A percentile compares a stretch with the other conserved stretches of the same genome.
Evolutionary conservation across 2,113 vertebrate species (phyloP).

Genomic region (Xenopus borealis): DNA sequence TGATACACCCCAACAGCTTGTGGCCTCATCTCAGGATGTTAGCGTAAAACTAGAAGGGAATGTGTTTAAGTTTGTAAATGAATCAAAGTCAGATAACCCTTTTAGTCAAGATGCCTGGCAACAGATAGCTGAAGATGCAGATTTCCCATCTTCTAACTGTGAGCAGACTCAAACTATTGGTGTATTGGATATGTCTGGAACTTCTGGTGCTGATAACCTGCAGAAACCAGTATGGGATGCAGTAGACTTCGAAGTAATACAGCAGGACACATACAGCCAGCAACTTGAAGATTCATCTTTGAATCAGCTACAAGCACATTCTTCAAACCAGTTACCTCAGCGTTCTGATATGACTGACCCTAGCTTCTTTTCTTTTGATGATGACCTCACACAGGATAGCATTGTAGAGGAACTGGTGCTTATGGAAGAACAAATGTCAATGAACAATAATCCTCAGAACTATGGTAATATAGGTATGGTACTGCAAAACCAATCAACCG

Average conservation of each 20-base stretch:
- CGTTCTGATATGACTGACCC: constrained; percentile 77
- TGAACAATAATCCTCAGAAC: constrained; percentile 75
- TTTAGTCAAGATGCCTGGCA: constrained; percentile 74
- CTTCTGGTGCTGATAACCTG: constrained; percentile 67
- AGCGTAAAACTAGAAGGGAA: constrained; percentile 78
- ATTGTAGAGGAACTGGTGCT: constrained; percentile 97
- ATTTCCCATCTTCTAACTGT: constrained; percentile 61
- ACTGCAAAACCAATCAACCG: constrained; percentile 69
- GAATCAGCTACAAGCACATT: constrained; percentile 67
- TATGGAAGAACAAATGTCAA: constrained; percentile 98
- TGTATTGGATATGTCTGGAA: constrained; percentile 62
- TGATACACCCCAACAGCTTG: constrained; percentile 68
- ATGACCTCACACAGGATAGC: constrained; percentile 97
- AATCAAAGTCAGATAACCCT: constrained; percentile 66
- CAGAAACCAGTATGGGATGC: constrained; percentile 76
- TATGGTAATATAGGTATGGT: constrained; percentile 74
- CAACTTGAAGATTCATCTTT: constrained; percentile 73
- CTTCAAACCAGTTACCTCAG: constrained; percentile 74
- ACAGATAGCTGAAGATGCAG: constrained; percentile 68
- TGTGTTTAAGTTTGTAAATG: constrained; percentile 71
- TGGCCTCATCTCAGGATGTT: constrained; percentile 67
- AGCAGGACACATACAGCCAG: constrained; percentile 68
- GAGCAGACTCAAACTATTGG: constrained; percentile 64
- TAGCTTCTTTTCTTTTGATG: constrained; percentile 90
- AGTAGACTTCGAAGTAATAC: constrained; percentile 65